Base-by-base conservation (phyloP, 2,888 invertebrate species). In the Callosobruchus maculatus region DNA sequence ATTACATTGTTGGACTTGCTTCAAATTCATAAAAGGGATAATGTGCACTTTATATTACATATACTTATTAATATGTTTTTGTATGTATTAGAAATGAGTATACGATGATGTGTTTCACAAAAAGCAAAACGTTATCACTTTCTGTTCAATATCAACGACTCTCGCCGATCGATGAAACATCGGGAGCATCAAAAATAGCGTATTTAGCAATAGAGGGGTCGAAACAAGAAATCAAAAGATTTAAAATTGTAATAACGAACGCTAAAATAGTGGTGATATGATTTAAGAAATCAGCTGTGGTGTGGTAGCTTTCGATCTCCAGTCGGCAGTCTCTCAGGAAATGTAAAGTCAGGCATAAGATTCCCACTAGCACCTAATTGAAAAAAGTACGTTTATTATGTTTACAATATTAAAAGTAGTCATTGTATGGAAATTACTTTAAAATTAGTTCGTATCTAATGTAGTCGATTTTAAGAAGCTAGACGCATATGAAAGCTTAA, bases 251-350 rank as follows among this genome's bases (percentile, higher is more conserved):
- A 72, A 95, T 92, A 75, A 91, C 85, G 85, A 95, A 93, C 9
- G 95, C 92, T 26, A 91, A 88, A 20, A 90, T 90, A 21, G 94
- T 93, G 73, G 93, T 91, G 30, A 90, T 84, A 83, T 94, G 92
- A 88, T 94, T 95, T 81, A 95, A 90, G 83, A 89, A 87, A 82
- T 91, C 88, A 0, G 94, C 93, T 5, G 94, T 93, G 74, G 85
- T 85, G 83, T 92, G 91, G 87, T 93, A 93, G 79, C 91, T 91
- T 70, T 91, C 90, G 81, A 91, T 87, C 85, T 95, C 93, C 83
- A 95, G 91, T 77, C 92, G 91, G 87, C 94, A 94, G 87, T 95
- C 95, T 67, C 92, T 90, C 83, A 94, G 88, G 81, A 95, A 88
- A 86, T 94, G 94, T 85, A 94, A 87, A 0, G 93, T 90, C 71